Evolutionary conservation across 2,888 invertebrate genomes (phyloP).

Genomic region (Ennomos fuscantarius): DNA sequence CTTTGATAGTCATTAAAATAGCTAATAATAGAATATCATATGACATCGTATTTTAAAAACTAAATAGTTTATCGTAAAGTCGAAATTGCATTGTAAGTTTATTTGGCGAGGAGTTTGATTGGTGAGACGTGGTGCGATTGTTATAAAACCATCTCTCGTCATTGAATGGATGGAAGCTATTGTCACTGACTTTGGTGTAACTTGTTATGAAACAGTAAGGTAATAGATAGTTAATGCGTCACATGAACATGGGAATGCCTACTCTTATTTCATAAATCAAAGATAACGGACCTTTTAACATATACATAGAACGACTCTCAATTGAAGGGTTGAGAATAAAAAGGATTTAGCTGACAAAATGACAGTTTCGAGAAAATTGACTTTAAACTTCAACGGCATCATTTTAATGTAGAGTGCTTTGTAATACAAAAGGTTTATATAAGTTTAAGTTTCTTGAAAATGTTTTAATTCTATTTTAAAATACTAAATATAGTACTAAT

Average conservation of each 20-base stretch:
- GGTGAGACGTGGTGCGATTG: slow-evolving; percentile 34
- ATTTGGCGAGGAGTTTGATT: slow-evolving; percentile 25
- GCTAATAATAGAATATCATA: background rate
- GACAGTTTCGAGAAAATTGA: no score
- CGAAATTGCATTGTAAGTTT: slow-evolving; percentile 1
- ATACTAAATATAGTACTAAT: no score
- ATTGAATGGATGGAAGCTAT: slow-evolving; percentile 22
- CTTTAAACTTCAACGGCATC: no score
- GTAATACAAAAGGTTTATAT: no score
- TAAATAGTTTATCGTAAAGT: background rate
- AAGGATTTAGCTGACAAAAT: no score
- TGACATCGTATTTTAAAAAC: slow-evolving; percentile 1
- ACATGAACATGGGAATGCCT: background rate
- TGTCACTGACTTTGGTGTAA: slow-evolving; percentile 6
- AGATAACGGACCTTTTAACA: no score
- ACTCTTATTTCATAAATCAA: no score
- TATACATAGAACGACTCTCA: no score
- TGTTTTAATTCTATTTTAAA: no score
- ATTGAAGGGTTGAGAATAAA: no score
- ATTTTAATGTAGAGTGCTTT: no score
- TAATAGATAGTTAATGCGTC: slow-evolving; percentile 1
- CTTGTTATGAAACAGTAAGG: slow-evolving; percentile 13
- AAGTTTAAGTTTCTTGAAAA: no score
- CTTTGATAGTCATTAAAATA: slow-evolving; percentile 8
- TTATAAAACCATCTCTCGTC: slow-evolving; percentile 38